These are phyloP conservation scores for Lasioglossum villosulum DNA, from an alignment of 2,888 invertebrate species.

Conservation along the genomic window DNA sequence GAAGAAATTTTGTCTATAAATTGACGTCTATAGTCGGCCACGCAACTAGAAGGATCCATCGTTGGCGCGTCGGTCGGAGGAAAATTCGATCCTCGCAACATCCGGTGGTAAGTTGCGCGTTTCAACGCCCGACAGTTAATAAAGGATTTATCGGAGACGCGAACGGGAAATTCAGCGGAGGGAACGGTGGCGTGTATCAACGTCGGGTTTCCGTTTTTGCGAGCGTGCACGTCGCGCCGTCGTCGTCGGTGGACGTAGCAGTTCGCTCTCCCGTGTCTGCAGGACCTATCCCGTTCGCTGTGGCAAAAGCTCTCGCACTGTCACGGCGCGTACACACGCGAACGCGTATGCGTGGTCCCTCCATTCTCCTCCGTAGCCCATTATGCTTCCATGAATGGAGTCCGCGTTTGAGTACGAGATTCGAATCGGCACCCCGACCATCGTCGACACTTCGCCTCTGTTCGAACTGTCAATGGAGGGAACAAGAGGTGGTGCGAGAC, in stretches of 20 bases:
- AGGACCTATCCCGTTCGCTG: conserved; percentile 47
- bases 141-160: conserved; percentile 60
- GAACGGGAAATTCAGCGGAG: conserved; percentile 61
- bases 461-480: conserved; percentile 74
- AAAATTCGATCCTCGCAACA: neutral
- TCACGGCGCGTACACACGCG: conserved; percentile 33
- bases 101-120: conserved; percentile 9
- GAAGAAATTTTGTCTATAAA: too few relatives aligned
- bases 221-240: conserved; percentile 7
- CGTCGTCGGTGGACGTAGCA: conserved; percentile 25
- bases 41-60: neutral
- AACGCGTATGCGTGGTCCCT: conserved; percentile 53
- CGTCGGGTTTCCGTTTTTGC: conserved; percentile 68
- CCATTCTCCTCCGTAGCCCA: conserved; percentile 66
- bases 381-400: conserved; percentile 74
- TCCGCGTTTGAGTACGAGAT: conserved; percentile 76
- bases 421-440: conserved; percentile 74
- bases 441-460: conserved; percentile 75
- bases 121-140: conserved; percentile 35
- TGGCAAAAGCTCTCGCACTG: conserved; percentile 47
- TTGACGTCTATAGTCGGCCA: neutral
- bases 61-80: neutral
- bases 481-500: conserved; percentile 14
- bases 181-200: conserved; percentile 45
- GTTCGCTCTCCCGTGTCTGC: conserved; percentile 25